phyloP scores from a whole-genome alignment of 2,113 vertebrate genomes.

The Calidris pugnax region DNA sequence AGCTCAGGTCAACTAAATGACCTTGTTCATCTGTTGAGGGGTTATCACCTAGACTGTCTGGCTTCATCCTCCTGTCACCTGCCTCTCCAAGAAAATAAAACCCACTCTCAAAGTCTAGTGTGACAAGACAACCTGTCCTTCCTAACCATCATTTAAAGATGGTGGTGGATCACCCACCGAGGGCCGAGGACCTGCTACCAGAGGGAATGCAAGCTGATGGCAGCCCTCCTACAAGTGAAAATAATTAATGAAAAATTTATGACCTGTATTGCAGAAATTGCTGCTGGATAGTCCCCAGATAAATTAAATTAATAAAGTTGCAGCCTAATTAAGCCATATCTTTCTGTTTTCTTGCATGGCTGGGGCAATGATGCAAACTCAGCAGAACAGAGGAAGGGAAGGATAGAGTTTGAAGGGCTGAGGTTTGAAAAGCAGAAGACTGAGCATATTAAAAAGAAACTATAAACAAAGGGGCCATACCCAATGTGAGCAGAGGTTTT shows the following conservation, averaged over 20 bases:
- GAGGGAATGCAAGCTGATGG: neutral
- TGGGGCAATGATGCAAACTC: constrained; percentile 25
- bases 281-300: constrained; percentile 54
- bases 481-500: neutral
- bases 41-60: neutral
- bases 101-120: neutral
- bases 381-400: constrained; percentile 35
- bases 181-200: neutral
- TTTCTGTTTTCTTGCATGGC: constrained; percentile 58
- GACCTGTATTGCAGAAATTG: constrained; percentile 31
- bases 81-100: neutral
- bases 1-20: neutral
- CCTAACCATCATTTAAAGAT: neutral
- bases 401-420: neutral
- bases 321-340: constrained; percentile 54
- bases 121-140: neutral
- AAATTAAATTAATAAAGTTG: constrained; percentile 64
- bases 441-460: neutral
- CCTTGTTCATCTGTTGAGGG: neutral
- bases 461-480: neutral
- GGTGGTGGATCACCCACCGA: neutral
- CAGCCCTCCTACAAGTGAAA: constrained; percentile 10
- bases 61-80: neutral
- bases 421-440: neutral
- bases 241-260: constrained; percentile 64